Conservation (phyloP, 92 coral and sea anemone species). For the Blastomussa wellsi region DNA sequence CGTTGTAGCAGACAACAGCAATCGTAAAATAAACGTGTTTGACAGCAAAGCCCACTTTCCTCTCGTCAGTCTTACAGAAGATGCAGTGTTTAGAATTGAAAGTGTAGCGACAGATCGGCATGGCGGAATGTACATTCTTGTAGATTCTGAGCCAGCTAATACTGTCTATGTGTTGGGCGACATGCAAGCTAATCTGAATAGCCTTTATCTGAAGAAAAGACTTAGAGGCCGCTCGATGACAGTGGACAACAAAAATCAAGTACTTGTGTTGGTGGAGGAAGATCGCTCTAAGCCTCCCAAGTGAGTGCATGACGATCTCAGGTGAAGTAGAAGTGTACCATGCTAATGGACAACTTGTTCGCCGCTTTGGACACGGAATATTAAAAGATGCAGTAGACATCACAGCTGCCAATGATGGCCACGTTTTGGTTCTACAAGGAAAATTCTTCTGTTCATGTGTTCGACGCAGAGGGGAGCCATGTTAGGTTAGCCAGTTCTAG, state of each 20-base stretch:
- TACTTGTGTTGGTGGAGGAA: background rate
- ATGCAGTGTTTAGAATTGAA: background rate
- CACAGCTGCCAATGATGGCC: slow-evolving; percentile 2
- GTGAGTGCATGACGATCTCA: background rate
- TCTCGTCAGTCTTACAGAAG: background rate
- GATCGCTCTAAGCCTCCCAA: background rate
- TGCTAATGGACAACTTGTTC: background rate
- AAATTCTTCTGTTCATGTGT: background rate
- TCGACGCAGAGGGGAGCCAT: background rate
- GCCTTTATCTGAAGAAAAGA: background rate
- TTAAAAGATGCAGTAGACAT: background rate
- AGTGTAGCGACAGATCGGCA: background rate
- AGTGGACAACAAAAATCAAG: background rate
- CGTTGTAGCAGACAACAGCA: background rate
- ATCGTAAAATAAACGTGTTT: background rate
- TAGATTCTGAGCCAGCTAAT: background rate
- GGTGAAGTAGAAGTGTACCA: slow-evolving; percentile 1
- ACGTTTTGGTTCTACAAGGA: background rate
- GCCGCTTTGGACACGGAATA: background rate
- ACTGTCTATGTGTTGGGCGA: background rate
- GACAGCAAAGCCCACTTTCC: background rate
- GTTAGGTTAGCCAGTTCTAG: background rate
- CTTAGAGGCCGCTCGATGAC: background rate
- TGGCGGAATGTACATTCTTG: background rate
- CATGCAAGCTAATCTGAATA: background rate